A percentile compares a stretch with the other conserved stretches of the same genome.
phyloP scores from a whole-genome alignment of 2,113 vertebrate genomes.

The Anolis carolinensis region DNA sequence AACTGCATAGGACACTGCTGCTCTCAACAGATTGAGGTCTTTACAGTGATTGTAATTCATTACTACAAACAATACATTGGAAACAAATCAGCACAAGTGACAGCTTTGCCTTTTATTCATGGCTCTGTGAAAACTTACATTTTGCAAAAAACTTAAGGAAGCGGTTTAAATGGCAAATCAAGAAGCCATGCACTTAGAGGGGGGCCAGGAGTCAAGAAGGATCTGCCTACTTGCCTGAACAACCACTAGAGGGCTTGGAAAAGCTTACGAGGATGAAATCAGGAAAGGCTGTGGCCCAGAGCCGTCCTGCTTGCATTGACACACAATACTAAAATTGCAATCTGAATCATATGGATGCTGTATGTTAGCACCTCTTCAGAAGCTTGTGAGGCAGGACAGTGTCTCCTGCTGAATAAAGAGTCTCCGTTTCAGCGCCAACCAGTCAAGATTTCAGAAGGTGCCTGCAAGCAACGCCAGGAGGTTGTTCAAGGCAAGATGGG shows the following conservation, averaged over 20 bases:
- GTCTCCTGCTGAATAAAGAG: too few relatives aligned
- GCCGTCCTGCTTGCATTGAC: not conserved
- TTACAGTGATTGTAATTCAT: not conserved
- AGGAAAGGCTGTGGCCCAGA: not conserved
- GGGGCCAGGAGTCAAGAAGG: conserved; percentile 50
- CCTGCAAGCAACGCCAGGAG: not conserved
- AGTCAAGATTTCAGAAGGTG: not conserved
- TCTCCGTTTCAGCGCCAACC: not conserved
- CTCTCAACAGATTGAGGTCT: not conserved
- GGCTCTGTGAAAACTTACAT: not conserved
- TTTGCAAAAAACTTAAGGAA: conserved; percentile 28
- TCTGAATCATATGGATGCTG: not conserved
- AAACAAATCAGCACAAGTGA: not conserved
- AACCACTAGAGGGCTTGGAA: not conserved
- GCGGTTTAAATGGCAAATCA: conserved; percentile 44
- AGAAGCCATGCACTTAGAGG: conserved; percentile 58
- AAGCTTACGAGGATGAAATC: not conserved
- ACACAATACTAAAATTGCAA: not conserved
- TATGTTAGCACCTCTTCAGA: not conserved
- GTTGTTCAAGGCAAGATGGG: conserved; percentile 10
- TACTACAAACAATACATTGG: not conserved
- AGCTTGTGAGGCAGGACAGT: not conserved
- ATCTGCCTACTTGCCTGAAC: conserved; percentile 36
- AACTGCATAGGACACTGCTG: not conserved
- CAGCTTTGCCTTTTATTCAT: not conserved